Evolutionary conservation across 92 coral and sea anemone species (phyloP), one percentile per base, ranked within the genome.

Genomic region (Pocillopora grandis): DNA sequence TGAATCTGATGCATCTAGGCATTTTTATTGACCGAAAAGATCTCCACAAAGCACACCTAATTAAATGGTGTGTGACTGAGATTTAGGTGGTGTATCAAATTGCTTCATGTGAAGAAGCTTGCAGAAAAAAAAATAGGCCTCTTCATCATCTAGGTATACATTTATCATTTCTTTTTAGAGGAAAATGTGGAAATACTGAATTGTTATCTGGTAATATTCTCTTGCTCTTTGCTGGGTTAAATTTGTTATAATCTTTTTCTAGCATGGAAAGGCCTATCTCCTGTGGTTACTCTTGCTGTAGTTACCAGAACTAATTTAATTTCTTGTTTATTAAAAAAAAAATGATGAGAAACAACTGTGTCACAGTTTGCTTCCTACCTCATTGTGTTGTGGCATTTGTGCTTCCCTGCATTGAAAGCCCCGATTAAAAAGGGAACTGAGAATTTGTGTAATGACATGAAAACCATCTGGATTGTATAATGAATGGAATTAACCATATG

Each of bases 1-100:
- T 70, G 58, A 76, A 84, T 82, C 42, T 14, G 62, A 27, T n/a
- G 79, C 77, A 80, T 9, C 83, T 85, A 84, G 88, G 88, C 84
- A 82, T 86, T 90, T 90, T 89, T 89, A 83, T 73, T 83, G 19
- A 71, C 74, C 62, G 16, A 77, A 83, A 64, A 82, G 59, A 75
- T 72, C 80, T 73, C 66, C 61, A 83, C 72, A 48, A 70, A 27
- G 66, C 23, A 74, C 74, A 63, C 72, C 27, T 57, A 52, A 49
- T 71, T 16, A 35, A 23, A 67, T 57, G 71, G 76, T 66, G 71
- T 80, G 66, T 60, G 87, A 83, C 31, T 68, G 77, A 49, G 66
- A 37, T 87, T 88, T 79, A 80, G 71, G 79, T 89, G 76, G 72
- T 89, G 78, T 85, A 85, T 66, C 62, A 75, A 85, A 79, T 56